Evolutionary conservation across 2,113 vertebrate species (phyloP).

Genomic region (Pontoporia blainvillei): DNA sequence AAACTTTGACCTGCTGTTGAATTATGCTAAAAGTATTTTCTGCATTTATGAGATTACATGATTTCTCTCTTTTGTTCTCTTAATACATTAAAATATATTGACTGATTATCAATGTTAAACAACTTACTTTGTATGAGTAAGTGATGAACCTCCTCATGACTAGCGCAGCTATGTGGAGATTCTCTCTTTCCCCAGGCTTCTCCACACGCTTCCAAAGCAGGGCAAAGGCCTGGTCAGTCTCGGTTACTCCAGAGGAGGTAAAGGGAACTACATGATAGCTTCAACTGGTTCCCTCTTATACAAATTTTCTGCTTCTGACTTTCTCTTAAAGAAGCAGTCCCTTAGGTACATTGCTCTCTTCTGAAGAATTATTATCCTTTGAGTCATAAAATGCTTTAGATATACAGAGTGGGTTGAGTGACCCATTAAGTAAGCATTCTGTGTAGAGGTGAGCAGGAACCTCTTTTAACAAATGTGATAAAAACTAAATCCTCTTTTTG

Average conservation of each 20-base stretch:
- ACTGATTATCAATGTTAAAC: neutral
- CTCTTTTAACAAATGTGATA: neutral
- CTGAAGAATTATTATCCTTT: neutral
- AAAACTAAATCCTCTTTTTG: neutral
- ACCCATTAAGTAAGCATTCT: neutral
- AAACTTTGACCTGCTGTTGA: neutral
- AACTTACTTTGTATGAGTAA: neutral
- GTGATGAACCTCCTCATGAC: neutral
- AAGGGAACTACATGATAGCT: neutral
- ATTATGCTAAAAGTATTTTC: neutral
- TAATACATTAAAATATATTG: neutral
- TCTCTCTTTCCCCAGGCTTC: neutral
- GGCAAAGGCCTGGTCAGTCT: neutral
- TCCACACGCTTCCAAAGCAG: neutral
- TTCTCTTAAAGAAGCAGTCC: neutral
- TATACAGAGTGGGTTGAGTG: neutral
- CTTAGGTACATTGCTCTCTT: neutral
- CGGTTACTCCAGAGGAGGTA: neutral
- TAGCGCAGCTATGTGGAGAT: neutral
- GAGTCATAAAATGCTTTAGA: neutral
- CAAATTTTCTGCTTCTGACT: neutral
- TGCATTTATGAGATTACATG: neutral
- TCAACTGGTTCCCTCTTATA: neutral
- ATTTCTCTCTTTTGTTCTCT: neutral
- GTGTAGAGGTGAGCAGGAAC: neutral